These are phyloP conservation scores for Ostrea edulis DNA, from an alignment of 1,140 invertebrate species.

Conservation along the genomic window DNA sequence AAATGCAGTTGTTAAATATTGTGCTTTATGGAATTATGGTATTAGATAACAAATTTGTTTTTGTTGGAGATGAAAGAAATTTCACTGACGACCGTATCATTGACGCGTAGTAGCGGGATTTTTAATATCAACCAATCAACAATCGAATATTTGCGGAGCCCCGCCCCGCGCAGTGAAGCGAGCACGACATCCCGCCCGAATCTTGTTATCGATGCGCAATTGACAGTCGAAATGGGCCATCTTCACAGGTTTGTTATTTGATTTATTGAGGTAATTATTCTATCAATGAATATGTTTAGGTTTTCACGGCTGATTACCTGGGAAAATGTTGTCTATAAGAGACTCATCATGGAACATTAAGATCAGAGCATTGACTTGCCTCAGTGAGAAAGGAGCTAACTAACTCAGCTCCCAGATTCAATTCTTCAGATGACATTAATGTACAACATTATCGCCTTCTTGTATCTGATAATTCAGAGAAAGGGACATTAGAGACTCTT, in stretches of 20 bases:
- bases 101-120: slow-evolving; percentile 23
- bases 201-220: slow-evolving; percentile 35
- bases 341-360: slow-evolving; percentile 45
- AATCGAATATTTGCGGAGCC: neutral
- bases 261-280: slow-evolving; percentile 51
- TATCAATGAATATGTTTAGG: slow-evolving; percentile 51
- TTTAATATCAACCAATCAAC: slow-evolving; percentile 29
- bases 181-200: neutral
- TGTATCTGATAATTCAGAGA: slow-evolving; percentile 5
- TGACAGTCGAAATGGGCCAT: slow-evolving; percentile 40
- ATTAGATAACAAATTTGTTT: slow-evolving; percentile 30
- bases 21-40: slow-evolving; percentile 11
- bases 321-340: slow-evolving; percentile 47
- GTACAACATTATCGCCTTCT: slow-evolving; percentile 40
- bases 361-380: slow-evolving; percentile 26
- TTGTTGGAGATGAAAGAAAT: slow-evolving; percentile 22
- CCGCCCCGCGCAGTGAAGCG: slow-evolving; percentile 8
- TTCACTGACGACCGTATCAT: slow-evolving; percentile 16
- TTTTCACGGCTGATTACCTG: slow-evolving; percentile 51
- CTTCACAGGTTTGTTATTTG: slow-evolving; percentile 39
- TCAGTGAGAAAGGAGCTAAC: slow-evolving; percentile 30
- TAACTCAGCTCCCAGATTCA: neutral
- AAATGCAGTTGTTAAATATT: neutral
- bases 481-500: slow-evolving; percentile 21
- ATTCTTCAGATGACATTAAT: slow-evolving; percentile 39